A percentile compares a stretch with the other conserved stretches of the same genome.
phyloP scores from a whole-genome alignment of 1,140 invertebrate species.

The Probaryconus sp. region DNA sequence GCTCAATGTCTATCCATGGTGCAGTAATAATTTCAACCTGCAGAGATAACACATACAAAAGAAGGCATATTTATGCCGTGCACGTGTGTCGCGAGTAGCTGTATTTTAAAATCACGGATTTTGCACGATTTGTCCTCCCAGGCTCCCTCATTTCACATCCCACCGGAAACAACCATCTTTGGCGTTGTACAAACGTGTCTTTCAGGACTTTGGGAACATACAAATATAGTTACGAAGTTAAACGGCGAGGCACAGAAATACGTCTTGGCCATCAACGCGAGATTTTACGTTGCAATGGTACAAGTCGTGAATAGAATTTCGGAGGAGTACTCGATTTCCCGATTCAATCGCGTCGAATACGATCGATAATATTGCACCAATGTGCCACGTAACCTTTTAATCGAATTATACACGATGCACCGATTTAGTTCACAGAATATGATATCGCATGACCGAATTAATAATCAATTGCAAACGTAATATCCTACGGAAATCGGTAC shows the following conservation, averaged over 20 bases:
- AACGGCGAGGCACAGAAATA: slow-evolving; percentile 47
- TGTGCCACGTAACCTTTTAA: slow-evolving; percentile 46
- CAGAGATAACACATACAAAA: slow-evolving; percentile 48
- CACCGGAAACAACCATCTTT: slow-evolving; percentile 57
- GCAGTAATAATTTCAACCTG: slow-evolving; percentile 49
- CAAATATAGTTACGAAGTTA: slow-evolving; percentile 61
- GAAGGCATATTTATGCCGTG: slow-evolving; percentile 62
- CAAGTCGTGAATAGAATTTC: slow-evolving; percentile 62
- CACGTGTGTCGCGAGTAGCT: slow-evolving; percentile 69
- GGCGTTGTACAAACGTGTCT: slow-evolving; percentile 51
- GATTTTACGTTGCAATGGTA: slow-evolving; percentile 44
- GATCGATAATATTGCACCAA: slow-evolving; percentile 31
- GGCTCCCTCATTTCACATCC: slow-evolving; percentile 42
- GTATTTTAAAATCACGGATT: slow-evolving; percentile 71
- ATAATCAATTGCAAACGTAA: slow-evolving; percentile 33
- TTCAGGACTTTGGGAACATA: slow-evolving; percentile 53
- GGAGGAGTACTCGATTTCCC: slow-evolving; percentile 51
- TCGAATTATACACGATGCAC: slow-evolving; percentile 44
- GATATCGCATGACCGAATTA: slow-evolving; percentile 33
- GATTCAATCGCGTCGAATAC: slow-evolving; percentile 48
- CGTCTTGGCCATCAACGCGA: slow-evolving; percentile 3
- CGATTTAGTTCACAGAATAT: slow-evolving; percentile 32
- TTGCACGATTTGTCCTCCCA: slow-evolving; percentile 44
- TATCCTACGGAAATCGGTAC: slow-evolving; percentile 15
- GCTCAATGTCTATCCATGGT: slow-evolving; percentile 41